Evolutionary conservation across 92 coral and sea anemone species (phyloP).

Genomic region (Heliopora coerulea): DNA sequence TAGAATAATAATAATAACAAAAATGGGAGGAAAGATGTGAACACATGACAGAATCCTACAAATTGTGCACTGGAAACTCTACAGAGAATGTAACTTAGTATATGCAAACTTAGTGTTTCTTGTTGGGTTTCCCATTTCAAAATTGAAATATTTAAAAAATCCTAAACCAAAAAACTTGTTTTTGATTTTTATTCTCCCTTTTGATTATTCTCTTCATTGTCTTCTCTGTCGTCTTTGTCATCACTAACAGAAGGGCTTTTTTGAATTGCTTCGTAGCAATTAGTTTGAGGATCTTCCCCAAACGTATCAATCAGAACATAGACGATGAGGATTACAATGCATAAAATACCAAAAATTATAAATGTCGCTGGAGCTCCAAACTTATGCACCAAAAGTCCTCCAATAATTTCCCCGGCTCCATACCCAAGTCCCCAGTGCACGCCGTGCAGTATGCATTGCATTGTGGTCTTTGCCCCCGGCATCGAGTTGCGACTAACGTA

Average conservation of each 20-base stretch:
- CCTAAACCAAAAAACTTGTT: too few species aligned
- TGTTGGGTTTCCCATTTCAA: too few species aligned
- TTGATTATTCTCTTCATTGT: conserved; percentile 38
- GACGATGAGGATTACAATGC: conserved; percentile 68
- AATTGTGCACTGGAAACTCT: too few species aligned
- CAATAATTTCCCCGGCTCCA: conserved; percentile 98
- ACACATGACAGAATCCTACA: too few species aligned
- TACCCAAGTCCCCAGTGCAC: conserved; percentile 99
- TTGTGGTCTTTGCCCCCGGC: conserved; percentile 99
- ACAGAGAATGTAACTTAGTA: too few species aligned
- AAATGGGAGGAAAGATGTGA: too few species aligned
- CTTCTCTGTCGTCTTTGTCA: conserved; percentile 39
- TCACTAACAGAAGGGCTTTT: conserved; percentile 45
- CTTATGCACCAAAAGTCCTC: conserved; percentile 94
- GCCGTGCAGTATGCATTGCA: conserved; percentile 99
- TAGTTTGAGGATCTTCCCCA: conserved; percentile 59
- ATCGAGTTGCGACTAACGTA: conserved; percentile 97
- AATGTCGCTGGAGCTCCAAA: conserved; percentile 95
- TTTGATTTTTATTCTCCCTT: too few species aligned
- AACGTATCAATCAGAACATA: conserved; percentile 83
- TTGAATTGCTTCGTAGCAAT: conserved; percentile 51
- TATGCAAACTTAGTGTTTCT: too few species aligned
- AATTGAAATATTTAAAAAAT: too few species aligned
- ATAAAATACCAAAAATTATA: conserved; percentile 80
- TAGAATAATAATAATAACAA: too few species aligned